phyloP scores from a whole-genome alignment of 2,113 vertebrate genomes.

The Oenanthe oenanthe region DNA sequence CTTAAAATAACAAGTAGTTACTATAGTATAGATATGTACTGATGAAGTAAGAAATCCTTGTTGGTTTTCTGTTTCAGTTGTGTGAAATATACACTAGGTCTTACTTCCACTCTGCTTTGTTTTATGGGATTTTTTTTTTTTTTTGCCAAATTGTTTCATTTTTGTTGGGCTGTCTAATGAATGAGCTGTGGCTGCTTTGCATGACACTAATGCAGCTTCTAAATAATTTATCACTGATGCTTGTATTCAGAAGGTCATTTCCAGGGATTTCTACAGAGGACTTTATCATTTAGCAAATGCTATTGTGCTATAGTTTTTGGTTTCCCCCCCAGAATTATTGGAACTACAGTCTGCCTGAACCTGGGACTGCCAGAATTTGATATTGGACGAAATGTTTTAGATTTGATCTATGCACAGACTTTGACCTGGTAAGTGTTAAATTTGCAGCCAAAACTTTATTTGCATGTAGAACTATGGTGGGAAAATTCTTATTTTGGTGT shows the following conservation, averaged over 20 bases:
- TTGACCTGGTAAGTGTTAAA: slow-evolving; percentile 85
- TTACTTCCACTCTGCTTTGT: background rate
- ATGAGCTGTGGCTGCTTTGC: background rate
- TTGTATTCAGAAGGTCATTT: background rate
- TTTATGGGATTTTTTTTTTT: background rate
- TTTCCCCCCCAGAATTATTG: slow-evolving; percentile 78
- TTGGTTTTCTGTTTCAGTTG: background rate
- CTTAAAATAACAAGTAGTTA: background rate
- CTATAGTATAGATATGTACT: too few relatives aligned
- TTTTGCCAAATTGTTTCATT: background rate
- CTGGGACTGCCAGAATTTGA: slow-evolving; percentile 91
- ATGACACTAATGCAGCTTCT: background rate
- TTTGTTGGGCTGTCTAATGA: background rate
- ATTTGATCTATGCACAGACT: slow-evolving; percentile 93
- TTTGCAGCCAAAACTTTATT: background rate
- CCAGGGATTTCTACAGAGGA: background rate
- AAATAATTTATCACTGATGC: background rate
- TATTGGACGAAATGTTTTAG: slow-evolving; percentile 90
- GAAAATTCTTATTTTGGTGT: background rate
- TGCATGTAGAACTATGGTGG: background rate
- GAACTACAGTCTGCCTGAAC: slow-evolving; percentile 71
- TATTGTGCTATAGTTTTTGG: background rate
- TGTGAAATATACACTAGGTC: background rate
- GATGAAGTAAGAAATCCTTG: background rate
- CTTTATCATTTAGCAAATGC: background rate